Evolutionary conservation across 2,797 vertebrate genomes (phyloP).

Genomic region (Sebastes miniatus): DNA sequence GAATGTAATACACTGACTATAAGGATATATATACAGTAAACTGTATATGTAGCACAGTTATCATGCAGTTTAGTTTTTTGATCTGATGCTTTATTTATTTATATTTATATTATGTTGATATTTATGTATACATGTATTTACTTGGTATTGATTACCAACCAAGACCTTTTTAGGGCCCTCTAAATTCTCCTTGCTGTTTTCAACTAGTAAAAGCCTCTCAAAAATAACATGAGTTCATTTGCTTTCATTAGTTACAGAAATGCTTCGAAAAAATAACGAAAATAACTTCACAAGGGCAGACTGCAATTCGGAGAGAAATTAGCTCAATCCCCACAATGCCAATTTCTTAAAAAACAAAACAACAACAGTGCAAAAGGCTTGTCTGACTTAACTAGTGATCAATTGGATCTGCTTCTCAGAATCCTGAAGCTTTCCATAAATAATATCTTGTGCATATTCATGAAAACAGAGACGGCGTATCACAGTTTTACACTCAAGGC

Average conservation of each 20-base stretch:
- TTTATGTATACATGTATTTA: background rate
- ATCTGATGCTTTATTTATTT: background rate
- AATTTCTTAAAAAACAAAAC: constrained; percentile 22
- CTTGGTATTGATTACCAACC: constrained; percentile 16
- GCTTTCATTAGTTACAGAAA: constrained; percentile 13
- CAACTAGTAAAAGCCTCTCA: constrained; percentile 1
- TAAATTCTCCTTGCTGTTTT: background rate
- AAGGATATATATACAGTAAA: too few relatives aligned
- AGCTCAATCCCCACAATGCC: constrained; percentile 10
- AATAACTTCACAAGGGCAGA: constrained; percentile 25
- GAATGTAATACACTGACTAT: too few relatives aligned
- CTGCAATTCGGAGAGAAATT: constrained; percentile 19
- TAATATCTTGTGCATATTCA: constrained; percentile 45
- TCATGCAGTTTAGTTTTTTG: too few relatives aligned
- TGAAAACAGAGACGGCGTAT: constrained; percentile 30
- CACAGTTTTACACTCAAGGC: constrained; percentile 18
- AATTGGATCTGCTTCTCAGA: constrained; percentile 30
- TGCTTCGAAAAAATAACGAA: background rate
- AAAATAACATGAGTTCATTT: background rate
- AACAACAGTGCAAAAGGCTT: constrained; percentile 30
- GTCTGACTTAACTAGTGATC: constrained; percentile 35
- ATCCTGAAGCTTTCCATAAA: constrained; percentile 35
- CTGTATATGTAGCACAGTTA: too few relatives aligned
- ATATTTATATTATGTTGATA: constrained; percentile 1
- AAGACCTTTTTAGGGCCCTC: background rate